Evolutionary conservation across 1,140 invertebrate species (phyloP), one percentile per base, ranked within the genome.

Genomic region (Bombus vancouverensis): DNA sequence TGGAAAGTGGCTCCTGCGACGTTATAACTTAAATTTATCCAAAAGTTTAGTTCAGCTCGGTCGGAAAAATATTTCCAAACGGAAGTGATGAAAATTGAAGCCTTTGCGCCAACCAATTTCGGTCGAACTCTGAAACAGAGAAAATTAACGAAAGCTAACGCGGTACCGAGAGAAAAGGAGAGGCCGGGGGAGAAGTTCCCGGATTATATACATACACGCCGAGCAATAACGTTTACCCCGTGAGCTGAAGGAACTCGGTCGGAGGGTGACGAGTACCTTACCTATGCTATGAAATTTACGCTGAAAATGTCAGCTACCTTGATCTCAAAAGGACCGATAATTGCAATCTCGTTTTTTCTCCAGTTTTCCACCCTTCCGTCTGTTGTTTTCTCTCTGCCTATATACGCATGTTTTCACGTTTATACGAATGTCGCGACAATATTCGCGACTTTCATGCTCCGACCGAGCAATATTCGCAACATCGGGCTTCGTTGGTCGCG

Each of bases 381-480:
- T 10, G 2, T n/a, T 80, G 1, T 66, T 77, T 32, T 13, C 32
- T 9, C 32, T 1, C 8, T 15, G 47, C 8, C 34, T 37, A 1
- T 44, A 1, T 6, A 15, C 39, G 39, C 5, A 10, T 25, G 34
- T 13, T 32, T 68, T 9, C 18, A 3, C 66, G 32, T 32, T 34
- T 68, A 32, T 22, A 22, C 66, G 66, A 34, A 34, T 9, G 39
- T 32, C 28, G 9, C 25, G 42, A n/a, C 76, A 53, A 79, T 79
- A 79, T 44, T 70, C 66, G 57, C 79, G 13, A 42, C 39, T 59
- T 42, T 0, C 32, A n/a, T 8, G 39, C 39, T 28, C 32, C 4
- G 66, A 3, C 62, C 77, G 59, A 3, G 76, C 83, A 72, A 84
- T 79, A 84, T 84, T 79, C 83, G 44, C 81, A 65, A 57, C 73